Percentiles rank a stretch among this genome's conserved stretches.
Conservation (phyloP, 2,888 invertebrate species). For the Ametastegia equiseti region DNA sequence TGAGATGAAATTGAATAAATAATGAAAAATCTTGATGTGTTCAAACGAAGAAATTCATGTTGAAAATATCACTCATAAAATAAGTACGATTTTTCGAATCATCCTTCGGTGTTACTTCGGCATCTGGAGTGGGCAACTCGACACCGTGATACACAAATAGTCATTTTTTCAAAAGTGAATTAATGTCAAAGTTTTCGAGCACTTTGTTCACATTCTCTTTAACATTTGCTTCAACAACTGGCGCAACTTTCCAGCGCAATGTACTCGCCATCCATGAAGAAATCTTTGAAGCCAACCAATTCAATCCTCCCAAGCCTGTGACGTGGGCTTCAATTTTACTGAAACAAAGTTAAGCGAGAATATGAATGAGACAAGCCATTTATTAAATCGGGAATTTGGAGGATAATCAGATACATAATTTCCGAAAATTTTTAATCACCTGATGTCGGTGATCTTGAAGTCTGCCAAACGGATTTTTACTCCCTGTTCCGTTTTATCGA, state of each 20-base stretch:
- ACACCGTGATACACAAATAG: slow-evolving; percentile 45
- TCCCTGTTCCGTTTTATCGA: slow-evolving; percentile 27
- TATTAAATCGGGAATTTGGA: not conserved
- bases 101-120: not conserved
- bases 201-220: slow-evolving; percentile 46
- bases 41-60: slow-evolving; percentile 38
- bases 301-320: slow-evolving; percentile 45
- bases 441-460: slow-evolving; percentile 49
- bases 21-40: not conserved
- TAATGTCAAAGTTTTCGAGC: slow-evolving; percentile 43
- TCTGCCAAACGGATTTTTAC: slow-evolving; percentile 34
- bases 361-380: not conserved
- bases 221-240: slow-evolving; percentile 43
- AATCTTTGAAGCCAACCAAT: slow-evolving; percentile 48
- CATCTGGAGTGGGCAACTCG: not conserved
- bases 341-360: not conserved
- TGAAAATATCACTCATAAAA: slow-evolving; percentile 13
- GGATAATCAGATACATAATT: too few relatives aligned
- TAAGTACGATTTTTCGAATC: not conserved
- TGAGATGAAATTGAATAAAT: not conserved
- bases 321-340: slow-evolving; percentile 48
- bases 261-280: slow-evolving; percentile 47
- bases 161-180: slow-evolving; percentile 35
- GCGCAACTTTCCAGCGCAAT: slow-evolving; percentile 40
- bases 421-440: too few relatives aligned